Evolutionary conservation across 2,797 vertebrate genomes (phyloP).

Genomic region (Ciconia nigra): DNA sequence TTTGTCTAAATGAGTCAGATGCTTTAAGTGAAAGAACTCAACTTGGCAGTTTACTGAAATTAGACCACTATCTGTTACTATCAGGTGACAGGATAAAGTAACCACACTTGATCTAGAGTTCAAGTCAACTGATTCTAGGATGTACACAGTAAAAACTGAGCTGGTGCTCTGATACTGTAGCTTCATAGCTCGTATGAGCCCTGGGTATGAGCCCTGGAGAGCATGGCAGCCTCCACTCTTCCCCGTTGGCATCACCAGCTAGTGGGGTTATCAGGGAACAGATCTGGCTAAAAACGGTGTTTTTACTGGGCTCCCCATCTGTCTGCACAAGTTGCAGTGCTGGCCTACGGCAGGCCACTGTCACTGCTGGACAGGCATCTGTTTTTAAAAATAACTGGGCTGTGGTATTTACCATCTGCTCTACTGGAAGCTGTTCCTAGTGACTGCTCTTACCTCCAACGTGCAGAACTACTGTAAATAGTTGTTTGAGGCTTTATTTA

Average conservation of each 20-base stretch:
- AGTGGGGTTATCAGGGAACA: background rate
- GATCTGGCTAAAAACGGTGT: background rate
- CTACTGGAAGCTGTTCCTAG: background rate
- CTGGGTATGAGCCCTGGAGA: background rate
- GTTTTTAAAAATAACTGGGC: background rate
- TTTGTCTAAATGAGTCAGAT: background rate
- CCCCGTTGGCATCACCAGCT: background rate
- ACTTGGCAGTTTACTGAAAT: background rate
- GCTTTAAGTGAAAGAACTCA: background rate
- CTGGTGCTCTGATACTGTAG: background rate
- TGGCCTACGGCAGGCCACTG: background rate
- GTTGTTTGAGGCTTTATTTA: background rate
- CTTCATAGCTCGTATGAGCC: background rate
- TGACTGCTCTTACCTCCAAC: background rate
- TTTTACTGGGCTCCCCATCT: background rate
- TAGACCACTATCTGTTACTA: background rate
- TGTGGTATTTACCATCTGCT: background rate
- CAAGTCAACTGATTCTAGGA: background rate
- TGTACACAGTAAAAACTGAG: background rate
- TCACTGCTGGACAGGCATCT: background rate
- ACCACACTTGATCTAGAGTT: background rate
- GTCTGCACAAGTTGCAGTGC: background rate
- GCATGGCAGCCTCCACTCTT: background rate
- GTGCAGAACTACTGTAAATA: background rate
- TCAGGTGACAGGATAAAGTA: background rate